Evolutionary conservation across 2,888 invertebrate genomes (phyloP).

Genomic region (Thumatha senex): DNA sequence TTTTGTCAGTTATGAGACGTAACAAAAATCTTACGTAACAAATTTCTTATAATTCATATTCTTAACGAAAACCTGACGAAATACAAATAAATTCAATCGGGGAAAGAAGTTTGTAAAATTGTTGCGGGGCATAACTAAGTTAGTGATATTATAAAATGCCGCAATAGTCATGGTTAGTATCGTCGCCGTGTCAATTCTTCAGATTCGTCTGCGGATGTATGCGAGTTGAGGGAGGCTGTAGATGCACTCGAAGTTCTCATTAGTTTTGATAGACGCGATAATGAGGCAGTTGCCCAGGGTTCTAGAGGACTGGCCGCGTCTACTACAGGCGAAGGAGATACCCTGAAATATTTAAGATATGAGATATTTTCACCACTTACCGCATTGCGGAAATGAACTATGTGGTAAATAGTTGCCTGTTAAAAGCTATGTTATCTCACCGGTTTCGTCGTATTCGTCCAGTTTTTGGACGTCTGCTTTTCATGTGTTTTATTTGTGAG

Average conservation of each 20-base stretch:
- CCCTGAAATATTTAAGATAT: slow-evolving; percentile 44
- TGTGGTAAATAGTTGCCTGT: too few species aligned
- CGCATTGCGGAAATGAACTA: too few species aligned
- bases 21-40: too few species aligned
- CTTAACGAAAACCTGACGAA: too few species aligned
- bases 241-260: slow-evolving; percentile 65
- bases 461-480: slow-evolving; percentile 62
- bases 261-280: slow-evolving; percentile 65
- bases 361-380: too few species aligned
- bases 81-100: too few species aligned
- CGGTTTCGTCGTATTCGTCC: slow-evolving; percentile 63
- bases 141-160: too few species aligned
- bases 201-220: slow-evolving; percentile 51
- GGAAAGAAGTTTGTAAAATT: too few species aligned
- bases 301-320: slow-evolving; percentile 66
- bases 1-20: too few species aligned
- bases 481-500: slow-evolving; percentile 35
- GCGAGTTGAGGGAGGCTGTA: slow-evolving; percentile 57
- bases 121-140: too few species aligned
- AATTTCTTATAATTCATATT: too few species aligned
- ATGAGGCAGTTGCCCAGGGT: slow-evolving; percentile 74
- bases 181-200: slow-evolving; percentile 33
- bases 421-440: slow-evolving; percentile 32
- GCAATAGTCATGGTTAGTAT: slow-evolving; percentile 37
- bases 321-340: slow-evolving; percentile 57